Base-by-base conservation (phyloP, 1,140 invertebrate genomes). In the Heterodera schachtii region DNA sequence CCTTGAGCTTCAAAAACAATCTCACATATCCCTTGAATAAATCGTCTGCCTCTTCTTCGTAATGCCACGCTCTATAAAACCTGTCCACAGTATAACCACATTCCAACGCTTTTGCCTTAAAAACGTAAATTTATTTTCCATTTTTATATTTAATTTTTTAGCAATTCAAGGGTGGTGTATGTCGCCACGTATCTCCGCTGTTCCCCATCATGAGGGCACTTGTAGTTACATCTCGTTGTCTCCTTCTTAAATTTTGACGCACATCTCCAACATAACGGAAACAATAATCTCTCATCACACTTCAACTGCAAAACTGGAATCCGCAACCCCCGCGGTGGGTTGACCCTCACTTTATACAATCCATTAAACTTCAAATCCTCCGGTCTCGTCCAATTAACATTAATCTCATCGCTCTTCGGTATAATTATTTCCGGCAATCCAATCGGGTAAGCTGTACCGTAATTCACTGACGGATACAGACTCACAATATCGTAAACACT, bases 331-430 rank as follows among this genome's bases (percentile, higher is more conserved):
- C 41, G 7, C 41, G 69, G 69, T 13, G 69, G 69, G 44, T 43
- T 71, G 31, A 71, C 21, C 11, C 69, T 71, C 31, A 71, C 69
- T 43, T 46, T 41, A 19, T 71, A 71, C 31, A 71, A 11, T 9
- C 69, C 69, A n/a, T 71, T 71, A 31, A 31, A 71, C 7, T 71
- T 31, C 44, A 71, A 46, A 71, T 71, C 69, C 9, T 46, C 44
- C 21, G 69, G 69, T 9, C 11, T 46, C 3, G 19, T 71, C 69
- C 69, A 71, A 31, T 31, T 31, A 9, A 71, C 69, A 2, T 43
- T 3, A 43, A 71, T 71, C 0, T 71, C 69, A 46, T 71, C 69
- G 2, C 6, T n/a, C 31, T 43, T 41, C 31, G 69, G 69, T 43
- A 71, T 71, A 43, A 71, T 71, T 11, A 71, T 71, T 5, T 46